Base-by-base conservation (phyloP, 2,888 invertebrate species). In the Cetonia aurata region DNA sequence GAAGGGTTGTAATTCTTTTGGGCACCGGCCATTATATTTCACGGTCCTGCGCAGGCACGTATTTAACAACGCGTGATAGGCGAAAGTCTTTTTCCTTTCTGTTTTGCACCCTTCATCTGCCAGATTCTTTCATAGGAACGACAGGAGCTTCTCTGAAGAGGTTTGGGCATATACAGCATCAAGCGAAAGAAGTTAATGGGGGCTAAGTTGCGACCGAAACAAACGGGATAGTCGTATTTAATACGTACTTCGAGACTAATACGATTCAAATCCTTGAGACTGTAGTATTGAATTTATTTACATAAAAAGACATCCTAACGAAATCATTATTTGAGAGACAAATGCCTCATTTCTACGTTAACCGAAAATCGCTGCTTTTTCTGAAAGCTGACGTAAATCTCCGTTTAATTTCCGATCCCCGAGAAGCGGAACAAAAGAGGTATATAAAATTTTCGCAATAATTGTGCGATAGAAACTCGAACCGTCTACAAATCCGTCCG, bases 1-100 rank as follows among this genome's bases (percentile, higher is more conserved):
- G 60, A 48, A 60, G 60, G 60, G 60, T 60, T 48, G 60, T 60
- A 60, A 60, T 60, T 60, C 46, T 60, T 60, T 60, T 48, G 31
- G 13, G 33, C 31, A 33, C 60, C 60, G 31, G 60, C 48, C 60
- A 48, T 60, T 60, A 60, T 60, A 60, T 60, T 60, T 60, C 60
- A 60, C 33, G 46, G 46, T 60, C 4, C 48, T 6, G 48, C 60
- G 31, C 46, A 8, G 12, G 15, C 12, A 17, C 17, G 44, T 44
- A 60, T 33, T 60, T 46, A 46, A 60, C 46, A 60, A 60, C 60
- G 60, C 60, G 60, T 48, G 1, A 37, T 8, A 37, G 10, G 8
- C 37, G 37, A 3, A 37, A 33, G n/a, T 50, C 50, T 50, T 15
- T 50, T 19, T 12, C n/a, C n/a, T 55, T 55, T 13, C 19, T 17